phyloP scores from a whole-genome alignment of 2,113 vertebrate genomes.

The Oreochromis aureus region DNA sequence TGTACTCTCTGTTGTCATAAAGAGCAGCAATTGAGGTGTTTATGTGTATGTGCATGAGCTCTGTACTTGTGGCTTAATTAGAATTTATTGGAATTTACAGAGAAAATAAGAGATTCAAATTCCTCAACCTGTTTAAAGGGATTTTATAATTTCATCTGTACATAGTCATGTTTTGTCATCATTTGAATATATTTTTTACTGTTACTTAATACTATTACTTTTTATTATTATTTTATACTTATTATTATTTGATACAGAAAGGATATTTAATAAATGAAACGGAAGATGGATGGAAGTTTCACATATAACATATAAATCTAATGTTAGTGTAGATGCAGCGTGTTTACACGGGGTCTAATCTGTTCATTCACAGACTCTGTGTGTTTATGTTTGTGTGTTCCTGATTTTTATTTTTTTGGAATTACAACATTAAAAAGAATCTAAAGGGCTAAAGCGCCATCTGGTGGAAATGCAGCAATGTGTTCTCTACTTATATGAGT shows the following conservation, averaged over 20 bases:
- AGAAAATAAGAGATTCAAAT: neutral
- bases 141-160: neutral
- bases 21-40: neutral
- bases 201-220: neutral
- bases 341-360: constrained; percentile 38
- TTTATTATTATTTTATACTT: constrained; percentile 15
- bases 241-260: constrained; percentile 23
- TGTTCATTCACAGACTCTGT: constrained; percentile 28
- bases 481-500: neutral
- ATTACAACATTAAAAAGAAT: neutral
- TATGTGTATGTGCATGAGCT: neutral
- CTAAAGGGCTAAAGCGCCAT: constrained; percentile 73
- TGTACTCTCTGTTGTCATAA: constrained; percentile 19
- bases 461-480: constrained; percentile 54
- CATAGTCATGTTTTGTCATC: constrained; percentile 19
- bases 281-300: neutral
- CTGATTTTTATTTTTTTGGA: neutral
- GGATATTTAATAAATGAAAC: constrained; percentile 44
- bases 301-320: constrained; percentile 26
- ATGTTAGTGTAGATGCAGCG: constrained; percentile 14
- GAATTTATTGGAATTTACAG: neutral
- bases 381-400: constrained; percentile 1
- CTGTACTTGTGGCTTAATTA: neutral
- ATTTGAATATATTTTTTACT: neutral
- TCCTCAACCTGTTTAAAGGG: neutral